phyloP scores from a whole-genome alignment of 2,888 invertebrate genomes.

The Leucophenga montana region DNA sequence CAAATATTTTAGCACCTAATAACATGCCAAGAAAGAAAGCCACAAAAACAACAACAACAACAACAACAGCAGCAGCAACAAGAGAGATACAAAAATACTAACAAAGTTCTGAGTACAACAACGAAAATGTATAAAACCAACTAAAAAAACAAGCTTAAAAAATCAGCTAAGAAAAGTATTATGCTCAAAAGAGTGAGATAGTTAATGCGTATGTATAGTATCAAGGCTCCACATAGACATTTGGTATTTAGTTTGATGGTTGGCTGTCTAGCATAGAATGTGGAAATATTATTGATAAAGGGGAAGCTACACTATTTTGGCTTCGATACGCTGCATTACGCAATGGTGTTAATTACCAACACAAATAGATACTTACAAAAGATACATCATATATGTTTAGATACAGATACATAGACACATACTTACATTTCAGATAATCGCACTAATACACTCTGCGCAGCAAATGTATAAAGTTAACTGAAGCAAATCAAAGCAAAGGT shows the following conservation, averaged over 20 bases:
- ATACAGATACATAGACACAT: constrained; percentile 24
- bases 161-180: not conserved
- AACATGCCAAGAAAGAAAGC: constrained; percentile 18
- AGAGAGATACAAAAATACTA: constrained; percentile 6
- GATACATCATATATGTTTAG: too few relatives aligned
- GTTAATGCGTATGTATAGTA: not conserved
- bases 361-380: constrained; percentile 40
- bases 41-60: constrained; percentile 24
- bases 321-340: constrained; percentile 72
- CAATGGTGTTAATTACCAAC: constrained; percentile 71
- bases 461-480: constrained; percentile 12
- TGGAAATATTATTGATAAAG: constrained; percentile 38
- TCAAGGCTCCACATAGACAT: constrained; percentile 16
- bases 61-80: constrained; percentile 40
- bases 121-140: too few relatives aligned
- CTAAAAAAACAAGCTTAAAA: not conserved
- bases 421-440: constrained; percentile 46
- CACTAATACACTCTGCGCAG: constrained; percentile 20
- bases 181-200: constrained; percentile 7
- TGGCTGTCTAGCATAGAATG: constrained; percentile 20
- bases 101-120: not conserved
- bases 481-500: constrained; percentile 27
- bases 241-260: constrained; percentile 28
- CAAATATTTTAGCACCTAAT: constrained; percentile 51
- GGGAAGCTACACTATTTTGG: constrained; percentile 68